Evolutionary conservation across 2,797 vertebrate species (phyloP).

Genomic region (Onychomys torridus): DNA sequence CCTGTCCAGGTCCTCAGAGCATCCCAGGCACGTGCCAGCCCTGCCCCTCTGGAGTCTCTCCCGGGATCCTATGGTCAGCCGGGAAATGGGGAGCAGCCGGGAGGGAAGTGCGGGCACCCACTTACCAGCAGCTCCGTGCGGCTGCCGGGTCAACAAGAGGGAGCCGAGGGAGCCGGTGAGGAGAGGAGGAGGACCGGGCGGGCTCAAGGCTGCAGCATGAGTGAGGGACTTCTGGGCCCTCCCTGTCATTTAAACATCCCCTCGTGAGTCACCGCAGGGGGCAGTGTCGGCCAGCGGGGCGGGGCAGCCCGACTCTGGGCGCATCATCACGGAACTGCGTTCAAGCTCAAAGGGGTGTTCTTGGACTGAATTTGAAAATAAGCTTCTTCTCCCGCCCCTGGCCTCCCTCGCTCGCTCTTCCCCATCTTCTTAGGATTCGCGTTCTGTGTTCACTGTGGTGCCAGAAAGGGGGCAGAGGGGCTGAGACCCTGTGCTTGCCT

Average conservation of each 20-base stretch:
- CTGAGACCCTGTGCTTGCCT: not conserved
- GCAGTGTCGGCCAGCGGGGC: slow-evolving; percentile 70
- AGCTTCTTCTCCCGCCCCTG: not conserved
- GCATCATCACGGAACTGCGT: not conserved
- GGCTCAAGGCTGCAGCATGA: slow-evolving; percentile 86
- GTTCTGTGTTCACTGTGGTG: not conserved
- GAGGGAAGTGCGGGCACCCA: not conserved
- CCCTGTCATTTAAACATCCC: slow-evolving; percentile 85
- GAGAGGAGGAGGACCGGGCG: slow-evolving; percentile 4
- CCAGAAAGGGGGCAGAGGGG: not conserved
- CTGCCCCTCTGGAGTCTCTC: not conserved
- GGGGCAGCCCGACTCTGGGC: not conserved
- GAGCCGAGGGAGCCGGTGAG: slow-evolving; percentile 47
- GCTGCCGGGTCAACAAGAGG: slow-evolving; percentile 58
- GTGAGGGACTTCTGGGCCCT: slow-evolving; percentile 33
- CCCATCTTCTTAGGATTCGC: not conserved
- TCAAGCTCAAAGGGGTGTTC: not conserved
- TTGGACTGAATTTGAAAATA: not conserved
- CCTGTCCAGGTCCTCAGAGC: not conserved
- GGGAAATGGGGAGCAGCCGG: not conserved
- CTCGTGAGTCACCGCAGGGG: slow-evolving; percentile 87
- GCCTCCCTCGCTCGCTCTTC: not conserved
- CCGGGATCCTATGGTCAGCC: not conserved
- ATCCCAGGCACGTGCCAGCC: not conserved
- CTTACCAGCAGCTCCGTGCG: slow-evolving; percentile 82